A percentile compares a stretch with the other conserved stretches of the same genome.
Conservation (phyloP, 2,113 vertebrate species). For the Petrocephalus zakoni region DNA sequence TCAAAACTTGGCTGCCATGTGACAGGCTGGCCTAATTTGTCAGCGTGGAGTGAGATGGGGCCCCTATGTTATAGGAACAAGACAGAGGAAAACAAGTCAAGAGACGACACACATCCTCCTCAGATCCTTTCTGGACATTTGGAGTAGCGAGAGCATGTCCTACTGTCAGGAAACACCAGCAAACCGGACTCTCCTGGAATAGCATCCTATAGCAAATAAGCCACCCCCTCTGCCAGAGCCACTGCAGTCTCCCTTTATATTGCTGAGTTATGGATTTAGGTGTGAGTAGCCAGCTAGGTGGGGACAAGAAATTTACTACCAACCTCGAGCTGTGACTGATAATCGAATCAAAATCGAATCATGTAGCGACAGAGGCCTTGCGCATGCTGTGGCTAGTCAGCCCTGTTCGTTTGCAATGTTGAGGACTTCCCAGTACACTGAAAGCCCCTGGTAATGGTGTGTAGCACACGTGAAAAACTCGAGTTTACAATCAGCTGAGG, state of each 20-base stretch:
- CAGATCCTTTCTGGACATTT: neutral
- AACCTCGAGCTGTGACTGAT: neutral
- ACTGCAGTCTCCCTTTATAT: neutral
- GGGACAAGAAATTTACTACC: neutral
- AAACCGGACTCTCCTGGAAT: neutral
- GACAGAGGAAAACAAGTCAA: neutral
- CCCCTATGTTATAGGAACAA: neutral
- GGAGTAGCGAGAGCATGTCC: neutral
- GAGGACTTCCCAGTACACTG: too few species aligned
- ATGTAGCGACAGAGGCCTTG: neutral
- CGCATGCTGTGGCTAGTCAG: neutral
- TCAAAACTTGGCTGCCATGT: slow-evolving; percentile 17
- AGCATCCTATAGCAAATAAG: neutral
- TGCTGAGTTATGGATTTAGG: neutral
- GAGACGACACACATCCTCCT: neutral
- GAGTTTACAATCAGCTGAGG: neutral
- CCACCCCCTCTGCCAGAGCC: neutral
- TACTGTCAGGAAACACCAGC: neutral
- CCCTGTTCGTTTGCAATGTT: too few species aligned
- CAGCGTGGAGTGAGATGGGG: neutral
- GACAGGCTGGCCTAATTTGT: slow-evolving; percentile 25
- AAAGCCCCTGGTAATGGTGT: too few species aligned
- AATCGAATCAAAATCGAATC: too few species aligned
- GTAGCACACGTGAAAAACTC: neutral
- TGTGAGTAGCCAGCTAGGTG: neutral